Base-by-base conservation (phyloP, 64 coral and sea anemone species). In the Hydrozoanthus tunicans region DNA sequence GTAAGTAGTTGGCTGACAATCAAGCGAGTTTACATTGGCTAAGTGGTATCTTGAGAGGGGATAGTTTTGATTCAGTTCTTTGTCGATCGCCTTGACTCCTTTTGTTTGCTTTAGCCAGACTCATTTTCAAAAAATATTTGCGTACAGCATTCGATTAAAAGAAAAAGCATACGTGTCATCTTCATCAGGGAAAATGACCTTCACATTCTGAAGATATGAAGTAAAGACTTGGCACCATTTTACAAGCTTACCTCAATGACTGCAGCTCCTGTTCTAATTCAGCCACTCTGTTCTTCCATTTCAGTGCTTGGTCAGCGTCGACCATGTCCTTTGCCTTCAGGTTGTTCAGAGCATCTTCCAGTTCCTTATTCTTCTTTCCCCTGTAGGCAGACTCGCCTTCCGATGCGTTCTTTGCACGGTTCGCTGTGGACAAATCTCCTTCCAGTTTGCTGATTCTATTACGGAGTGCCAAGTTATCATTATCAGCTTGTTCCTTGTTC, bases 231-330 rank as follows among this genome's bases (percentile, higher is more conserved):
- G 32, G 32, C 32, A 43, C 32, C 32, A 43, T 43, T 43, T 43
- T 43, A 43, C 51, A 77, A 54, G 7, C 20, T 60, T 59, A 88
- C 84, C 69, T 88, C 6, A 80, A 70, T 11, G 75, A 81, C 59
- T 94, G 82, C 26, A 97, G 17, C 43, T 94, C 95, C 56, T 97
- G 95, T 43, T 94, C 89, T 27, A 97, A 59, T 55, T 66, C 80
- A 57, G 95, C 80, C 5, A 93, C 91, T 85, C 58, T 89, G 78
- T 97, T 97, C 67, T 97, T 97, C 95, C 95, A 97, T 63, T 78
- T 77, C 15, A 97, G 88, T 14, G 95, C 95, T 24, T 97, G 92
- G 13, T 91, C 79, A 76, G 92, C 69, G 77, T 97, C 95, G 7
- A 93, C 92, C 92, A 86, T 97, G 71, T 97, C 92, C 53, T 92